Base-by-base conservation (phyloP, 2,888 invertebrate species). In the Thymelicus acteon region DNA sequence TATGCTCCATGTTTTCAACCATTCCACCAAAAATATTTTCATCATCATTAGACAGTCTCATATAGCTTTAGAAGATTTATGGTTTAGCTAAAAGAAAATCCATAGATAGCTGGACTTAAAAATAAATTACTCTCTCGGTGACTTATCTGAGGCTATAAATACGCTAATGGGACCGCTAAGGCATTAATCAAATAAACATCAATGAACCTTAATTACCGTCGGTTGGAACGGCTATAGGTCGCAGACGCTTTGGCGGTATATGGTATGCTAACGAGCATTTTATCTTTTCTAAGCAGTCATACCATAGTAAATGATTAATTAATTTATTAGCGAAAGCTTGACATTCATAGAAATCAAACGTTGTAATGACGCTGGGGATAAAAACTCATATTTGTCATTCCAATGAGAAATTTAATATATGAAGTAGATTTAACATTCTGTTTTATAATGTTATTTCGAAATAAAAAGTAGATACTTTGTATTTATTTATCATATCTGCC, bases 181-280 rank as follows among this genome's bases (percentile, higher is more conserved):
- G 39, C 66, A 58, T 66, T 66, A 66, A 66, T 66, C 66, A 66
- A 66, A 58, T 66, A 44, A 7, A 15, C 58, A 66, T 47, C 66
- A 57, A 57, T 24, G 47, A n/a, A 5, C n/a, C 57, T 15, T 66
- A 47, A 57, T 66, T 66, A 58, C 54, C 24, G 58, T 6, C 64
- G 24, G 58, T 6, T n/a, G 31, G 40, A 57, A 40, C n/a, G 44
- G 44, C 39, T 48, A 52, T 12, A 19, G 49, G 1, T 52, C n/a
- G 15, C 15, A 52, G 49, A 52, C 19, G 7, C 15, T 19, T 6
- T 10, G 10, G 1, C 10, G 44, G 12, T 8, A 12, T 12, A 44
- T 44, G 40, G 6, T 40, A 44, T 44, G 44, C 12, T 44, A 44
- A 44, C 44, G 44, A 44, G 44, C 10, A 31, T 31, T 31, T 44